phyloP scores from a whole-genome alignment of 2,797 vertebrate genomes.

The Danio tinwini region DNA sequence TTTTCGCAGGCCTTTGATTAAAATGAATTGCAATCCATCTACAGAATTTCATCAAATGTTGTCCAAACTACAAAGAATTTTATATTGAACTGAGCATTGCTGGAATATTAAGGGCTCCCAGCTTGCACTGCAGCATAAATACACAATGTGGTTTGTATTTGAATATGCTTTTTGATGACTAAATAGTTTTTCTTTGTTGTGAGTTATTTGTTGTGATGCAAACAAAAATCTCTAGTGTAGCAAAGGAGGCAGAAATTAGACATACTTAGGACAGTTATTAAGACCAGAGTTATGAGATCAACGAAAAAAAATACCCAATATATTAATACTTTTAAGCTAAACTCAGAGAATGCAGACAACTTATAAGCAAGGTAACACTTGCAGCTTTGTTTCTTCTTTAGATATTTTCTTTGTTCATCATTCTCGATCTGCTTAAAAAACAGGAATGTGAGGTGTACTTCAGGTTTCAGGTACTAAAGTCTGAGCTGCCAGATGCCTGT shows the following conservation, averaged over 20 bases:
- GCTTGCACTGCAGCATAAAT: neutral
- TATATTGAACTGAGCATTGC: neutral
- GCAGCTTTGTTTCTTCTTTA: neutral
- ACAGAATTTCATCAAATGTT: neutral
- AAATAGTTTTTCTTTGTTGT: neutral
- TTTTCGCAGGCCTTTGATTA: neutral
- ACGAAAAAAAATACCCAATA: too few relatives aligned
- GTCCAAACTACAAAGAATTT: neutral
- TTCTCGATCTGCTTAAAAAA: slow-evolving; percentile 3
- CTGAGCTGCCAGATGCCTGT: slow-evolving; percentile 33
- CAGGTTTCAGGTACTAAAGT: slow-evolving; percentile 41
- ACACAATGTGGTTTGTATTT: neutral
- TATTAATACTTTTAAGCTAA: too few relatives aligned
- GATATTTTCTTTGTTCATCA: neutral
- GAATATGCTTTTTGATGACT: neutral
- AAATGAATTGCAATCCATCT: neutral
- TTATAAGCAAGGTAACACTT: neutral
- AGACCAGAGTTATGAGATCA: neutral
- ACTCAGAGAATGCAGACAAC: neutral
- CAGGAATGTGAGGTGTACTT: slow-evolving; percentile 38
- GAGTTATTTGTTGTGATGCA: neutral
- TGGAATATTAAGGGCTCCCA: neutral
- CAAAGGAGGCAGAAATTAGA: neutral
- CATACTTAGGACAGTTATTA: slow-evolving; percentile 10
- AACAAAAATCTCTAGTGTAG: neutral